phyloP scores from a whole-genome alignment of 2,113 vertebrate species.

The Oncorhynchus keta region DNA sequence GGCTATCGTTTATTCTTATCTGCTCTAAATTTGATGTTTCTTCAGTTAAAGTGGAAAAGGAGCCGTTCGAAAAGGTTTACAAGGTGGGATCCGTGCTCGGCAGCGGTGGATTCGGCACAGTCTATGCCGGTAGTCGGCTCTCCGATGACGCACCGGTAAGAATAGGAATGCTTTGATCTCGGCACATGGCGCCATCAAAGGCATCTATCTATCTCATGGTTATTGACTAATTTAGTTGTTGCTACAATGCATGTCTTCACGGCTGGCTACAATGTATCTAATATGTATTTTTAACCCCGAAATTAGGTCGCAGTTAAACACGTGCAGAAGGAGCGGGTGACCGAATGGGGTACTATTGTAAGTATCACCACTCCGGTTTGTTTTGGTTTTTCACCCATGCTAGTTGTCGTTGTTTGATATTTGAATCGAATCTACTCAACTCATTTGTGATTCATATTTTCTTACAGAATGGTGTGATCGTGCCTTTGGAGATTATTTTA shows the following conservation, averaged over 20 bases:
- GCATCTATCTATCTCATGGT: slow-evolving; percentile 36
- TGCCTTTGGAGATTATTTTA: slow-evolving; percentile 92
- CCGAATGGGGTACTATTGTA: slow-evolving; percentile 91
- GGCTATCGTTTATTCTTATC: not conserved
- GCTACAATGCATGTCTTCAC: not conserved
- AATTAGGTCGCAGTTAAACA: slow-evolving; percentile 92
- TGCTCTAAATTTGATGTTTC: not conserved
- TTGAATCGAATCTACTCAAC: not conserved
- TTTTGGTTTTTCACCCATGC: slow-evolving; percentile 47
- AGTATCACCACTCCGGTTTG: slow-evolving; percentile 71
- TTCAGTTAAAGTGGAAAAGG: slow-evolving; percentile 88
- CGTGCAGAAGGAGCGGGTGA: slow-evolving; percentile 90
- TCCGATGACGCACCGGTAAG: slow-evolving; percentile 92
- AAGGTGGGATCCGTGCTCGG: slow-evolving; percentile 92
- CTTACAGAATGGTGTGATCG: slow-evolving; percentile 81
- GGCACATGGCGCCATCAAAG: not conserved
- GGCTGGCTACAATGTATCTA: not conserved
- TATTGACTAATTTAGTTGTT: not conserved
- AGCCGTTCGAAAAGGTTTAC: slow-evolving; percentile 91
- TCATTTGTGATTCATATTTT: not conserved
- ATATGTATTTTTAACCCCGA: not conserved
- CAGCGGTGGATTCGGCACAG: slow-evolving; percentile 93
- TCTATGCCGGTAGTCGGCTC: slow-evolving; percentile 88
- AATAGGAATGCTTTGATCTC: not conserved
- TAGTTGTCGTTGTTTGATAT: not conserved